A percentile compares a stretch with the other conserved stretches of the same genome.
phyloP scores from a whole-genome alignment of 2,113 vertebrate genomes.

The Eurystomus gularis region DNA sequence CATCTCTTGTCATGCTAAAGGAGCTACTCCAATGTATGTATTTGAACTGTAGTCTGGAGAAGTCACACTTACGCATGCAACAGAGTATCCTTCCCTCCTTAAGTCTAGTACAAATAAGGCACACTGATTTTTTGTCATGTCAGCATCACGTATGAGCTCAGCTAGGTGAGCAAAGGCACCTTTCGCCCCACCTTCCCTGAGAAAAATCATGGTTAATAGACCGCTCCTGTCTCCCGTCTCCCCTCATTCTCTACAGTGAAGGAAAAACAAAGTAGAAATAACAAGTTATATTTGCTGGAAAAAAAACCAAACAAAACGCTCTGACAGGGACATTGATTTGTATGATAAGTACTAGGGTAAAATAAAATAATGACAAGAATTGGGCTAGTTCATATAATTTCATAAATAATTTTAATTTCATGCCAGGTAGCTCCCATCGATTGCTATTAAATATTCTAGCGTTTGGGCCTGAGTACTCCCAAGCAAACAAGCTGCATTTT shows the following conservation, averaged over 20 bases:
- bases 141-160: background rate
- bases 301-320: background rate
- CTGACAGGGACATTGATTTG: background rate
- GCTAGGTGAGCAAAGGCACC: background rate
- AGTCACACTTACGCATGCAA: background rate
- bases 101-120: background rate
- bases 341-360: background rate
- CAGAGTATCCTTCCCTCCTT: background rate
- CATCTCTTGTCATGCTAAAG: background rate
- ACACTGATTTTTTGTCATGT: background rate
- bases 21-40: background rate
- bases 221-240: background rate
- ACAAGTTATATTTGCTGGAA: background rate
- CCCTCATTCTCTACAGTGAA: background rate
- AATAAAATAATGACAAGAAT: background rate
- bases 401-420: background rate
- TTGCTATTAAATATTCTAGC: background rate
- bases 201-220: background rate
- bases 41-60: background rate
- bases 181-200: fast-evolving
- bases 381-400: background rate
- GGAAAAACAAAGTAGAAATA: background rate
- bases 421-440: background rate
- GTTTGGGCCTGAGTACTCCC: background rate
- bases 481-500: background rate